Base-by-base conservation (phyloP, 2,888 invertebrate species). In the Drosophila crucigera region DNA sequence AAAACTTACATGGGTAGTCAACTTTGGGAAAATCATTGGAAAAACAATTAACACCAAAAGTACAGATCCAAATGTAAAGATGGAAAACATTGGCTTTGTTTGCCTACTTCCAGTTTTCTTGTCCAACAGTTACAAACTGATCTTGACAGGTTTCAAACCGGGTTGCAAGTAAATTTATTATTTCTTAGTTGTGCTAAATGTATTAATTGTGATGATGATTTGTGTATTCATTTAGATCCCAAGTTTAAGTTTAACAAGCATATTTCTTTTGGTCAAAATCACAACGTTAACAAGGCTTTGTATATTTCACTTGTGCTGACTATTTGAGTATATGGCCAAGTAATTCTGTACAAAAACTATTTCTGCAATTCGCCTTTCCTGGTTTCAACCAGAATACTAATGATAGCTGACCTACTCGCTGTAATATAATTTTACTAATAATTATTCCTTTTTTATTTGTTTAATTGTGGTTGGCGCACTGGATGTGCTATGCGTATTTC, bases 1-100 rank as follows among this genome's bases (percentile, higher is more conserved):
- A 22, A 22, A 22, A 14, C 6, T 22, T 6, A 3, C 6, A 43
- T 3, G 0, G 2, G 0, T 0, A 6, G 1, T 22, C 7, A 22
- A 47, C 4, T 22, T 47, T 22, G 7, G 4, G 4, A 22, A 22
- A 4, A 22, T 1, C 22, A 16, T 37, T 6, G 43, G 0, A 11
- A 10, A 22, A 47, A 22, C 14, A 14, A 7, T 22, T 4, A 47
- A 14, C 7, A 22, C 7, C 3, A 14, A 22, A 0, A 43, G 11
- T 43, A 22, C 1, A 11, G 11, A 43, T 43, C 6, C 11, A 3
- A 43, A 43, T 22, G 1, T 6, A 43, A 1, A 47, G 2, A 43
- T 43, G 4, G 14, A 14, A 14, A 43, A 11, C 22, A 22, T 14
- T 22, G 14, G 3, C 1, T 43, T 14, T 43, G 14, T 6, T 22